Percentiles rank a stretch among this genome's conserved stretches.
phyloP scores from a whole-genome alignment of 2,888 invertebrate genomes.

The Carcina quercana region DNA sequence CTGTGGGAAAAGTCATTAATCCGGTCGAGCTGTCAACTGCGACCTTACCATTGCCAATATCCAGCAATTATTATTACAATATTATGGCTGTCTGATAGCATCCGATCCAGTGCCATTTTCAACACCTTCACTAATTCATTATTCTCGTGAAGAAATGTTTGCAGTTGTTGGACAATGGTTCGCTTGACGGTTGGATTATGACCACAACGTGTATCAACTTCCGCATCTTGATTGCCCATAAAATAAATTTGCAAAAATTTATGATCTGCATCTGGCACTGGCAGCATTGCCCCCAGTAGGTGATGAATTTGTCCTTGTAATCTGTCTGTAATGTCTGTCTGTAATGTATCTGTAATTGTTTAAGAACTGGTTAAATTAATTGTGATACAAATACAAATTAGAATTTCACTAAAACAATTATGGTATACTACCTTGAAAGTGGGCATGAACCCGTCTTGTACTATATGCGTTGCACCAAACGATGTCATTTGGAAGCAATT shows the following conservation, averaged over 20 bases:
- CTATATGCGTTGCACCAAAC: constrained; percentile 25
- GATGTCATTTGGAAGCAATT: constrained; percentile 31
- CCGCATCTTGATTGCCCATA: constrained; percentile 18
- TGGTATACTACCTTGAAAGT: constrained; percentile 22
- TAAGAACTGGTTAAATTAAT: constrained; percentile 2
- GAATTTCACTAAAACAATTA: constrained; percentile 3
- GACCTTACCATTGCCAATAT: constrained; percentile 5
- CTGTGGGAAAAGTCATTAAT: constrained; percentile 18
- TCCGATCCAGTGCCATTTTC: constrained; percentile 22
- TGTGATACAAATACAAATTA: constrained; percentile 3
- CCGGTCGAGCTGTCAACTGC: constrained; percentile 19
- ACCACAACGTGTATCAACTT: constrained; percentile 20
- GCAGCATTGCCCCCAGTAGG: constrained; percentile 17
- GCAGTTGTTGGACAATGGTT: constrained; percentile 1
- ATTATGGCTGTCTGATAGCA: constrained; percentile 27
- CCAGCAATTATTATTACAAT: constrained; percentile 18
- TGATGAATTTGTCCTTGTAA: constrained; percentile 24
- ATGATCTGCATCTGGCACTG: constrained; percentile 15
- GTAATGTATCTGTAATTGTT: constrained; percentile 10
- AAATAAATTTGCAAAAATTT: constrained; percentile 26
- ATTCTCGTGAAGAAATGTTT: constrained; percentile 14
- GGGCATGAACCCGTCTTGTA: constrained; percentile 21
- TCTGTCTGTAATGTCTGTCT: no score
- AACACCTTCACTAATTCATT: constrained; percentile 22
- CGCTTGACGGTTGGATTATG: constrained; percentile 18